phyloP scores from a whole-genome alignment of 2,113 vertebrate species.

The Dipodomys spectabilis region DNA sequence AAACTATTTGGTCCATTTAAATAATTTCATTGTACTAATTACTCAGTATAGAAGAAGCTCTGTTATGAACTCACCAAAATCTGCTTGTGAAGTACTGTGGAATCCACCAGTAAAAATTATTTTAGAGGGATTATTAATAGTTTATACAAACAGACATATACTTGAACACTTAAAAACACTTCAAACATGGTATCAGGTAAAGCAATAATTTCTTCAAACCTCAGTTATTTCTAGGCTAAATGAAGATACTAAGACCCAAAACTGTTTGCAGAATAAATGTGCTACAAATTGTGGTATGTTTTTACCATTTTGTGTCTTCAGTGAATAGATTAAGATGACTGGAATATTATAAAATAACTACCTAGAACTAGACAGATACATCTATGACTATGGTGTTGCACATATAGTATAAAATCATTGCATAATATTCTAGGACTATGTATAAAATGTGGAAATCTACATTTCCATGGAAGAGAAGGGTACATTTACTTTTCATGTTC shows the following conservation, averaged over 20 bases:
- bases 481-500: conserved; percentile 23
- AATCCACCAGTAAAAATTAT: background rate
- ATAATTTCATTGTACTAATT: background rate
- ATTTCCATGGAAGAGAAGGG: background rate
- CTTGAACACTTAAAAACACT: background rate
- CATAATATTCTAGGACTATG: background rate
- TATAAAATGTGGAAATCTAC: background rate
- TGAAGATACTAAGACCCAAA: background rate
- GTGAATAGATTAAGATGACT: background rate
- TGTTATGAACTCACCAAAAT: background rate
- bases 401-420: background rate
- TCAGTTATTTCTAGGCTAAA: background rate
- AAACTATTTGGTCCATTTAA: background rate
- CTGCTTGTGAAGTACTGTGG: background rate
- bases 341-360: conserved; percentile 18
- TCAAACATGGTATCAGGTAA: background rate
- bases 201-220: background rate
- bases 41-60: background rate
- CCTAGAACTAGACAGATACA: background rate
- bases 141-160: background rate
- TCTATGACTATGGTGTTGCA: background rate
- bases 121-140: background rate
- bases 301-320: background rate
- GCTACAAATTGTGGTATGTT: background rate
- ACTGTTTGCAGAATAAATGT: background rate